Base-by-base conservation (phyloP, 2,888 invertebrate species). In the Diloba caeruleocephala region DNA sequence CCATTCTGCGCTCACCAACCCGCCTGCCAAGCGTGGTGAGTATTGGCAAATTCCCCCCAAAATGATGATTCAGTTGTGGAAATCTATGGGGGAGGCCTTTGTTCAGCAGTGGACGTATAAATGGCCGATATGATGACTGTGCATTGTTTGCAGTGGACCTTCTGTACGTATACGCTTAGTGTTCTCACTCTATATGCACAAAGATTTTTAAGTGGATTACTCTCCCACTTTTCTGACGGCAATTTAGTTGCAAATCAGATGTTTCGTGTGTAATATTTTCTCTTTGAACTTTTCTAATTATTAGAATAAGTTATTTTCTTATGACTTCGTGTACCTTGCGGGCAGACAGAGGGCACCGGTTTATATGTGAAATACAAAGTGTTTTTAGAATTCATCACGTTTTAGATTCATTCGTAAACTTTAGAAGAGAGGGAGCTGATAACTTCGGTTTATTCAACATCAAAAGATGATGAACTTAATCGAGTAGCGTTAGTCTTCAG, bases 171-270 rank as follows among this genome's bases (percentile, higher is more conserved):
- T 5, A 13, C 10, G n/a, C 23, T 1, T 8, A 1, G 5, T 5
- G 42, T 38, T 13, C 9, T 43, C 42, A n/a, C 42, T 58, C 41
- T 37, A 8, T 26, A 32, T 54, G 56, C 49, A 64, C 57, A 42
- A 55, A 61, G 26, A 59, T 32, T 46, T 43, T 13, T 45, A 55
- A 54, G 58, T 53, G 53, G 41, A 62, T 69, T 62, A 58, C 45
- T 49, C 39, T 39, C 33, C 14, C 26, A 38, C 28, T 39, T 14
- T 23, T 33, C 19, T 50, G 38, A 36, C 44, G 36, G 44, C 51
- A 50, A 58, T 63, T 61, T 65, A 60, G 31, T 48, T 67, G 64
- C 53, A 63, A 70, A 66, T 71, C 57, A 41, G 39, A 41, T 39
- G 48, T 42, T 45, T 39, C 33, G 17, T 36, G 25, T 31, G 12